Base-by-base conservation (phyloP, 2,797 vertebrate species). In the Gymnothorax javanicus region DNA sequence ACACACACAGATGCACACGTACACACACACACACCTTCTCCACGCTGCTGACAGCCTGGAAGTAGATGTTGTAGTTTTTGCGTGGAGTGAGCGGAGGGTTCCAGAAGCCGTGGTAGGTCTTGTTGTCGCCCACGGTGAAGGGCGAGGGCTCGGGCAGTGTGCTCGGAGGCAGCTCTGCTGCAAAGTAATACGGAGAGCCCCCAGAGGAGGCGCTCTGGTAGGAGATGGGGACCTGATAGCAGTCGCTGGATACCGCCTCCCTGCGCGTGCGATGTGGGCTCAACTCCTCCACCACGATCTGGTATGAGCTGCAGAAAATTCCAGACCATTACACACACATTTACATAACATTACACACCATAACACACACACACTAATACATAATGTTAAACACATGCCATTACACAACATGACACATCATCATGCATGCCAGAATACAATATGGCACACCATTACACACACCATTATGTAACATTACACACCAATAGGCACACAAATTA, bases 41-140 rank as follows among this genome's bases (percentile, higher is more conserved):
- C 1, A 99, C 99, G 7, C 98, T 99, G 96, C 99, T 99, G 93
- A 99, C 99, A 9, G 99, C 99, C 94, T 99, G 99, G 93, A 99
- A 97, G 92, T 99, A 99, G 95, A 99, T 99, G 95, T 99, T 99
- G 95, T 99, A 99, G 90, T 99, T 98, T 93, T 99, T 99, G 81
- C 98, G 97, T 4, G 98, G 98, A 86, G 97, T 97, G 92, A 99
- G 90, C 0, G 98, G 99, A 0, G 98, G 97, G 92, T 99, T 99
- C 98, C 98, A 99, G 94, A 98, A 99, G 79, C 98, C 98, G 89
- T 97, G 97, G 89, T 99, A 99, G 0, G 98, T 99, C 93, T 97
- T 97, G 89, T 99, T 99, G 96, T 99, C 99, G 7, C 99, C 99
- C 87, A 99, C 98, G 0, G 98, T 99, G 91, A 99, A 99, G 0